These are phyloP conservation scores for Ips typographus DNA, from an alignment of 1,140 invertebrate genomes.

Conservation along the genomic window DNA sequence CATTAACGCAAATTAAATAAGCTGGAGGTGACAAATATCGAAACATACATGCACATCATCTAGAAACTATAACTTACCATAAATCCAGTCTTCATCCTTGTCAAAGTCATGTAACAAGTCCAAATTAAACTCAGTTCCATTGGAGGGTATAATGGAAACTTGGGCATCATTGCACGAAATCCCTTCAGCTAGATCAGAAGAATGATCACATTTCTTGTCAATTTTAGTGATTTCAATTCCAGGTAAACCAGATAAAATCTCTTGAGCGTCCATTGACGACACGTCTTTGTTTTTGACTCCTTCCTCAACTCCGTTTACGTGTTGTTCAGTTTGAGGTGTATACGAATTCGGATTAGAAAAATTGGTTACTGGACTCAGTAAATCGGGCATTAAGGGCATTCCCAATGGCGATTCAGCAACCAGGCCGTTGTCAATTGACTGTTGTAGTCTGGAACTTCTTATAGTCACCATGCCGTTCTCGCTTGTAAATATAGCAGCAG, in stretches of 20 bases:
- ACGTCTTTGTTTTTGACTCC: constrained; percentile 15
- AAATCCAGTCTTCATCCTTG: constrained; percentile 48
- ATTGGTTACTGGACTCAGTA: constrained; percentile 39
- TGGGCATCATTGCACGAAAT: constrained; percentile 45
- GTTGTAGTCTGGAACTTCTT: constrained; percentile 61
- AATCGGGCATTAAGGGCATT: constrained; percentile 37
- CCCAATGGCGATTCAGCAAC: constrained; percentile 9
- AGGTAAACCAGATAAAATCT: constrained; percentile 49
- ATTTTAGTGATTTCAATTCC: constrained; percentile 53
- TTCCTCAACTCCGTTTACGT: not conserved
- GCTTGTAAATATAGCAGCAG: constrained; percentile 68
- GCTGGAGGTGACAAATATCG: too few relatives aligned
- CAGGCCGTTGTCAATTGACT: constrained; percentile 35
- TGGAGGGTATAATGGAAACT: constrained; percentile 51
- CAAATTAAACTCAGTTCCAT: constrained; percentile 43
- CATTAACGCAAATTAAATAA: too few relatives aligned
- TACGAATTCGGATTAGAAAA: constrained; percentile 26
- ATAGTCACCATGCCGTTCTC: constrained; percentile 81
- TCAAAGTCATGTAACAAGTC: constrained; percentile 40
- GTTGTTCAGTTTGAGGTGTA: not conserved
- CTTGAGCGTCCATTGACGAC: constrained; percentile 46
- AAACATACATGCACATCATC: too few relatives aligned
- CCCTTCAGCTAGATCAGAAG: constrained; percentile 34
- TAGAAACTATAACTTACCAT: constrained; percentile 41
- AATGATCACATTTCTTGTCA: constrained; percentile 39